These are phyloP conservation scores for Mastigias papua DNA, from an alignment of 30 jellyfish, hydroid and myxozoan genomes.

Conservation along the genomic window DNA sequence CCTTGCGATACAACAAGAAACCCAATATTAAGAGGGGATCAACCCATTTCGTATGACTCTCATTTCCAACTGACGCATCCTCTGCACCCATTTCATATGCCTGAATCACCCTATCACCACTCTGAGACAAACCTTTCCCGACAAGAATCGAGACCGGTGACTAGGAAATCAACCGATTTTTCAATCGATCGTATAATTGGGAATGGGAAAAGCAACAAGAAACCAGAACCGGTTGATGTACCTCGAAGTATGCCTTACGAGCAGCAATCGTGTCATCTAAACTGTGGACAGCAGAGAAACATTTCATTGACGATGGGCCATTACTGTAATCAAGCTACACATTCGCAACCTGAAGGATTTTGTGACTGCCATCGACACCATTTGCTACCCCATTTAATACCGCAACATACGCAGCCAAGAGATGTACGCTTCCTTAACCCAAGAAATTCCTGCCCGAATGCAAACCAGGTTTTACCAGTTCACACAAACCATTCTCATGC, in stretches of 20 bases:
- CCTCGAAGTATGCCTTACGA: constrained; percentile 25
- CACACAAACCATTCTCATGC: constrained; percentile 51
- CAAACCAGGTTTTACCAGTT: constrained; percentile 36
- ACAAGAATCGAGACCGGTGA: constrained; percentile 35
- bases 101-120: constrained; percentile 36
- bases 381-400: constrained; percentile 41
- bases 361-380: constrained; percentile 74
- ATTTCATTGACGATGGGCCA: constrained; percentile 45
- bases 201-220: constrained; percentile 40
- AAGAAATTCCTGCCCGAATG: constrained; percentile 47
- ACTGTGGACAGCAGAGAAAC: constrained; percentile 48
- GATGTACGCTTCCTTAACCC: constrained; percentile 36
- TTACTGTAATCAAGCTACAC: constrained; percentile 31
- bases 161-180: constrained; percentile 77
- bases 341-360: constrained; percentile 40
- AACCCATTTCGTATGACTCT: constrained; percentile 47
- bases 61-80: constrained; percentile 58
- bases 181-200: constrained; percentile 84
- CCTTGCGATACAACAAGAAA: constrained; percentile 62
- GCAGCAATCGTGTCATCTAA: constrained; percentile 39
- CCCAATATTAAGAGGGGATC: constrained; percentile 38
- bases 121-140: constrained; percentile 8
- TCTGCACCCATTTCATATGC: constrained; percentile 38
- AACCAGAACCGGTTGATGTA: constrained; percentile 22
- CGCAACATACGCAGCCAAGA: constrained; percentile 57